A percentile compares a stretch with the other conserved stretches of the same genome.
These are phyloP conservation scores for Megalops cyprinoides DNA, from an alignment of 2,797 vertebrate species.

Conservation along the genomic window DNA sequence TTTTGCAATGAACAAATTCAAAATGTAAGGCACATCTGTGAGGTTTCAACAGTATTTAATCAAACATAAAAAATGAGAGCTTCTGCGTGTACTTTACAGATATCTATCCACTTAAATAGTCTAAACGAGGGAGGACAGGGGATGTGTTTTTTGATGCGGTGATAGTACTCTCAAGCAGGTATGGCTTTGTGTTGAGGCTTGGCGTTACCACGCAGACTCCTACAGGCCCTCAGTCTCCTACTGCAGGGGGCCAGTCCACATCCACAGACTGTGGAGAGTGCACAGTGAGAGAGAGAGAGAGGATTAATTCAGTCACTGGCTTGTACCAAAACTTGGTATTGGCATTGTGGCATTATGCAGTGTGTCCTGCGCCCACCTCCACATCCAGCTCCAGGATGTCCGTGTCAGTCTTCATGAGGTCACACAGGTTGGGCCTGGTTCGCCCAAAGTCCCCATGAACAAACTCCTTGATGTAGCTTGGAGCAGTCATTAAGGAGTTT, in stretches of 20 bases:
- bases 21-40: background rate
- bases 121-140: background rate
- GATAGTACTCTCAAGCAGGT: background rate
- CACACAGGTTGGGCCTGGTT: constrained; percentile 89
- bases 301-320: too few relatives aligned
- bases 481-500: constrained; percentile 65
- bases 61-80: constrained; percentile 12
- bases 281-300: too few relatives aligned
- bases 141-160: background rate
- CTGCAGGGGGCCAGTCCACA: constrained; percentile 91
- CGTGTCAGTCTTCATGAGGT: constrained; percentile 82
- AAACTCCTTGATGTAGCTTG: constrained; percentile 97
- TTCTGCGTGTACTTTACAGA: constrained; percentile 8
- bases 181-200: background rate
- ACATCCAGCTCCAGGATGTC: constrained; percentile 97
- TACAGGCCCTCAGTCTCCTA: constrained; percentile 74
- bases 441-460: constrained; percentile 97
- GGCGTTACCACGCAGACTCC: background rate
- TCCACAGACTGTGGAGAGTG: constrained; percentile 84
- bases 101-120: background rate
- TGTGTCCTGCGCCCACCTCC: constrained; percentile 85
- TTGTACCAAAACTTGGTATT: too few relatives aligned
- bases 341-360: too few relatives aligned
- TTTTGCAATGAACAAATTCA: background rate
- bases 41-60: constrained; percentile 15